Conservation (phyloP, 1,140 invertebrate genomes). For the Venustaconcha ellipsiformis region DNA sequence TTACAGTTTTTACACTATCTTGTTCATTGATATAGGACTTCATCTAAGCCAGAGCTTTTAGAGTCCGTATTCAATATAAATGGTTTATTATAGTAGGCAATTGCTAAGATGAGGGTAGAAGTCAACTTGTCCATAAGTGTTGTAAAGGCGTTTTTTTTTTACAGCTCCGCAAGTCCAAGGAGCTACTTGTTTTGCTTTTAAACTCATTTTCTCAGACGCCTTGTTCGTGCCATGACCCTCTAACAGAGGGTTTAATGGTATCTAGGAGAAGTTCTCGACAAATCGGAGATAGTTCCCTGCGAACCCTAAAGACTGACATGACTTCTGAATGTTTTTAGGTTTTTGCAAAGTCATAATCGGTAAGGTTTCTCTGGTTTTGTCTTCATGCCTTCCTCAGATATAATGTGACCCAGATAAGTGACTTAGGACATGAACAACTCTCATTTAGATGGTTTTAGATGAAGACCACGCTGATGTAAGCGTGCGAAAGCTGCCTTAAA, state of each 20-base stretch:
- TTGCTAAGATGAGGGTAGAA: constrained; percentile 33
- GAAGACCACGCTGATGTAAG: constrained; percentile 34
- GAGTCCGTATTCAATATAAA: constrained; percentile 39
- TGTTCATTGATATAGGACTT: constrained; percentile 49
- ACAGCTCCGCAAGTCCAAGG: constrained; percentile 11
- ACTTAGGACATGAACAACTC: constrained; percentile 27
- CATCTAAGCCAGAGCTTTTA: constrained; percentile 40
- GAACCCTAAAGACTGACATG: too few species aligned
- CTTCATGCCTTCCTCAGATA: constrained; percentile 42
- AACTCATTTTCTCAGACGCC: background rate
- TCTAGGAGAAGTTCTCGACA: too few species aligned
- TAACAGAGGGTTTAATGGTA: constrained; percentile 38
- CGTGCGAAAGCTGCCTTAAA: constrained; percentile 45
- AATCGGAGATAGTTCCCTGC: too few species aligned
- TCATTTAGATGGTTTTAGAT: constrained; percentile 37
- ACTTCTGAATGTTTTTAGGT: too few species aligned
- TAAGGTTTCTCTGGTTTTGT: constrained; percentile 20
- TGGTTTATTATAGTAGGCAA: constrained; percentile 28
- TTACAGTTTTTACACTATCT: constrained; percentile 31
- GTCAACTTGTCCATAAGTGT: constrained; percentile 26
- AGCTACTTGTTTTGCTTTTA: background rate
- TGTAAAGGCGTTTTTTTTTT: constrained; percentile 29
- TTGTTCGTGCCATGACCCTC: constrained; percentile 28
- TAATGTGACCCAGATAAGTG: constrained; percentile 40
- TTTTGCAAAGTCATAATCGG: too few species aligned